Evolutionary conservation across 1,140 invertebrate genomes (phyloP).

Genomic region (Zaprionus nigranus): DNA sequence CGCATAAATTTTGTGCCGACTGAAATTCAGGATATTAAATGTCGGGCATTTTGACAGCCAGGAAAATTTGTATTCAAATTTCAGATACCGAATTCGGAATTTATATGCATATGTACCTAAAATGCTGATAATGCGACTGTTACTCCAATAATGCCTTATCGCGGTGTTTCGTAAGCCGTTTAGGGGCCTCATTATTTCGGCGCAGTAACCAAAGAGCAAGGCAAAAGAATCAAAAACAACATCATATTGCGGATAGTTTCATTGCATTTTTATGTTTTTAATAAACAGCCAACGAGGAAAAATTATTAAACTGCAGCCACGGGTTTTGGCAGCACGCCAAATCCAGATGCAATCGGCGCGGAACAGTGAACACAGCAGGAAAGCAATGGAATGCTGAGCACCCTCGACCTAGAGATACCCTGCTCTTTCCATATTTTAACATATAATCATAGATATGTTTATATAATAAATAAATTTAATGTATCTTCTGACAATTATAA

Average conservation of each 20-base stretch:
- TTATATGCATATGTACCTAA: not conserved
- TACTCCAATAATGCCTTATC: not conserved
- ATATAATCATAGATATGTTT: too few relatives aligned
- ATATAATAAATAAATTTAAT: too few relatives aligned
- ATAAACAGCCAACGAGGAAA: slow-evolving; percentile 5
- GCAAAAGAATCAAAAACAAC: not conserved
- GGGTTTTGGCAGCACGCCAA: slow-evolving; percentile 6
- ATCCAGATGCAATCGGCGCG: not conserved
- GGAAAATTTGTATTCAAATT: slow-evolving; percentile 18
- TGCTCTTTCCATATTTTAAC: not conserved
- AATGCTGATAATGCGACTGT: not conserved
- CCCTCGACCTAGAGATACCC: not conserved
- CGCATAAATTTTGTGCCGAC: slow-evolving; percentile 16
- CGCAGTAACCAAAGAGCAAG: not conserved
- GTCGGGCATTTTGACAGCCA: slow-evolving; percentile 20
- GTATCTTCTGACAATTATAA: too few relatives aligned
- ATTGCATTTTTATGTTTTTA: slow-evolving; percentile 14
- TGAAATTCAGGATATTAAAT: slow-evolving; percentile 20
- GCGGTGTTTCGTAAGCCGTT: not conserved
- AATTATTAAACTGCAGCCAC: slow-evolving; percentile 8
- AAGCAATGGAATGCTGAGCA: not conserved
- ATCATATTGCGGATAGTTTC: slow-evolving; percentile 3
- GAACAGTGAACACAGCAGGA: not conserved
- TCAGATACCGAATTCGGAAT: not conserved
- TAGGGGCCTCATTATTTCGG: slow-evolving; percentile 1